Conservation (phyloP, 1,140 invertebrate genomes). For the Euglossa dilemma region DNA sequence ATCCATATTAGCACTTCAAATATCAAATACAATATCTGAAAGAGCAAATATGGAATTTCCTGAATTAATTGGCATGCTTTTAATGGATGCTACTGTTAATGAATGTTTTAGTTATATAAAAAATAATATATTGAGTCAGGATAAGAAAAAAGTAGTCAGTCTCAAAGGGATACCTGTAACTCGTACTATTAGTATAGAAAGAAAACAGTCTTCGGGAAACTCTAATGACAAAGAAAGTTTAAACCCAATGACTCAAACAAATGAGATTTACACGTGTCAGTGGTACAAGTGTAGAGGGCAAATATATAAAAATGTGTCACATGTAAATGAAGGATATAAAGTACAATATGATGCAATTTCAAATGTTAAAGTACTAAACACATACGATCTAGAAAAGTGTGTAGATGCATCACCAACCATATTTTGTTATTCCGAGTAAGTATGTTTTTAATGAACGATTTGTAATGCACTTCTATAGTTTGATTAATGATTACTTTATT, state of each 20-base stretch:
- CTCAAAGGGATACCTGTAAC: background rate
- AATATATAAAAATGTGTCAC: conserved; percentile 9
- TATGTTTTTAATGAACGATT: conserved; percentile 27
- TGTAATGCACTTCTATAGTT: background rate
- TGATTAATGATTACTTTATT: conserved; percentile 45
- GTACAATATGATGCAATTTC: conserved; percentile 39
- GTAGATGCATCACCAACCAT: conserved; percentile 87
- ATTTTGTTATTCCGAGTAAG: conserved; percentile 82
- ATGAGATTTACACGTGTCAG: conserved; percentile 35
- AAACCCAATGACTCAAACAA: background rate
- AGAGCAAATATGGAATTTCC: conserved; percentile 69
- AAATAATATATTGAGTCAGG: background rate
- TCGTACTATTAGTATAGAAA: background rate
- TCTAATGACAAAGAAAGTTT: background rate
- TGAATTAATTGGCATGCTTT: conserved; percentile 73
- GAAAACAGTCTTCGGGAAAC: background rate
- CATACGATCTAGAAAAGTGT: conserved; percentile 87
- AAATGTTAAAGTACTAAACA: conserved; percentile 67
- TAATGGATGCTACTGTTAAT: conserved; percentile 70
- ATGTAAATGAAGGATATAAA: conserved; percentile 3
- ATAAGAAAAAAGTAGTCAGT: background rate
- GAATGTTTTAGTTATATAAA: conserved; percentile 65
- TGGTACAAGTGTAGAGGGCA: conserved; percentile 81
- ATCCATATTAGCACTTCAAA: conserved; percentile 80
- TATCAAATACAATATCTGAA: conserved; percentile 74